Evolutionary conservation across 1,140 invertebrate species (phyloP).

Genomic region (Pogonomyrmex californicus): DNA sequence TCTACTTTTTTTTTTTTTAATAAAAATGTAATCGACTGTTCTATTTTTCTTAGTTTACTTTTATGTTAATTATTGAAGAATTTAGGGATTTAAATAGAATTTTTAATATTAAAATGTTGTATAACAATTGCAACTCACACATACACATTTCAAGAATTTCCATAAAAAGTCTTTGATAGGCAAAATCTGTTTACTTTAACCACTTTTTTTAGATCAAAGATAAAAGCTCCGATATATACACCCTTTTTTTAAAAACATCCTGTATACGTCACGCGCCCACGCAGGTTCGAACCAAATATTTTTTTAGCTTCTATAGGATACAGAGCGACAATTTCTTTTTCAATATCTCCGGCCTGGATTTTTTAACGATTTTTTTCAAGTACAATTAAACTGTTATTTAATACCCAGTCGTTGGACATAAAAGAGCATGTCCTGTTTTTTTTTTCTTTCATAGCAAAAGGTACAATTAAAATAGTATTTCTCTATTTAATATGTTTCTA

Average conservation of each 20-base stretch:
- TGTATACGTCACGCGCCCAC: background rate
- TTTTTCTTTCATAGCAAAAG: background rate
- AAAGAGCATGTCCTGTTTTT: background rate
- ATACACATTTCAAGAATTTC: slow-evolving; percentile 16
- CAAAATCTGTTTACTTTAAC: slow-evolving; percentile 25
- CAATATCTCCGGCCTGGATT: background rate
- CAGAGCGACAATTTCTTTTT: slow-evolving; percentile 19
- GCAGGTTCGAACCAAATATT: slow-evolving; percentile 31
- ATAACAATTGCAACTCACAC: background rate
- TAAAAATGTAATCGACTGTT: background rate
- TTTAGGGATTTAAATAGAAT: background rate
- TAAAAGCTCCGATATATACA: slow-evolving; percentile 12
- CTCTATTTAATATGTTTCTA: background rate
- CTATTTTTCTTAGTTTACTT: background rate
- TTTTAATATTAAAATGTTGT: slow-evolving; percentile 29
- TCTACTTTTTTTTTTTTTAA: background rate
- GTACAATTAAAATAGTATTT: background rate
- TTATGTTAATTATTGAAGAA: background rate
- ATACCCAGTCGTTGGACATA: background rate
- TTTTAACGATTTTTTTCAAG: slow-evolving; percentile 6
- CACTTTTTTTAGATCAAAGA: slow-evolving; percentile 48
- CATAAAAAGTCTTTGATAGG: slow-evolving; percentile 22
- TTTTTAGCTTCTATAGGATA: slow-evolving; percentile 24
- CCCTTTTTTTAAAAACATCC: slow-evolving; percentile 17
- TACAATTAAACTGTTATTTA: slow-evolving; percentile 15